Conservation (phyloP, 2,113 vertebrate species). For the Spea bombifrons region DNA sequence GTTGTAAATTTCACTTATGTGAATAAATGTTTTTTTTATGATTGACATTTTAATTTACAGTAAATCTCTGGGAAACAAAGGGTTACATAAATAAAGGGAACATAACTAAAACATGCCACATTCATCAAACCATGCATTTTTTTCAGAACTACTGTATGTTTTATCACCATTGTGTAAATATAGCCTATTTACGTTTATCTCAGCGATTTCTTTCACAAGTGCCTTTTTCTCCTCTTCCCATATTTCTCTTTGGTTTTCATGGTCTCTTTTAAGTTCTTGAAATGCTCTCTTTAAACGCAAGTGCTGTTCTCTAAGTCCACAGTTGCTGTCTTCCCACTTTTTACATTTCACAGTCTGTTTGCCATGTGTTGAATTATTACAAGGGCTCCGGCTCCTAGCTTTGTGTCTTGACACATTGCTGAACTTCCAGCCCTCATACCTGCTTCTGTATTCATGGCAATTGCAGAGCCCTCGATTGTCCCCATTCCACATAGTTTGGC, state of each 20-base stretch:
- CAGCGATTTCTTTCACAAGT: constrained; percentile 70
- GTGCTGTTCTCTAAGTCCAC: constrained; percentile 53
- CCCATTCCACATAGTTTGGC: constrained; percentile 60
- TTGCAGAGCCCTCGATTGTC: constrained; percentile 60
- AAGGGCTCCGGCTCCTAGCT: constrained; percentile 57
- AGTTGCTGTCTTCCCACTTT: constrained; percentile 53
- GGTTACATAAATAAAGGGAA: too few species aligned
- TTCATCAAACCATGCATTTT: too few species aligned
- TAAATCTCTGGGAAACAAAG: too few species aligned
- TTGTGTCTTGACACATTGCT: constrained; percentile 54
- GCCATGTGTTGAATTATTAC: constrained; percentile 37
- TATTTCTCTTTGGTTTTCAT: constrained; percentile 63
- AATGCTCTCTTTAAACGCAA: constrained; percentile 63
- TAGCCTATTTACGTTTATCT: constrained; percentile 65
- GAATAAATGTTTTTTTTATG: too few species aligned
- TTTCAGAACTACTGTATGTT: too few species aligned
- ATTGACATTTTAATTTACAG: too few species aligned
- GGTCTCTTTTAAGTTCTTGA: constrained; percentile 63
- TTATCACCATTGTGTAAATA: neutral
- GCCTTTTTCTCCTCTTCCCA: constrained; percentile 68
- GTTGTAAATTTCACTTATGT: too few species aligned
- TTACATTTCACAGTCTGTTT: constrained; percentile 47
- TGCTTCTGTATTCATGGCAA: constrained; percentile 41
- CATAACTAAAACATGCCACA: too few species aligned
- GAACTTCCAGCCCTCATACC: constrained; percentile 61